Base-by-base conservation (phyloP, 2,113 vertebrate genomes). In the Cyrtonyx montezumae region DNA sequence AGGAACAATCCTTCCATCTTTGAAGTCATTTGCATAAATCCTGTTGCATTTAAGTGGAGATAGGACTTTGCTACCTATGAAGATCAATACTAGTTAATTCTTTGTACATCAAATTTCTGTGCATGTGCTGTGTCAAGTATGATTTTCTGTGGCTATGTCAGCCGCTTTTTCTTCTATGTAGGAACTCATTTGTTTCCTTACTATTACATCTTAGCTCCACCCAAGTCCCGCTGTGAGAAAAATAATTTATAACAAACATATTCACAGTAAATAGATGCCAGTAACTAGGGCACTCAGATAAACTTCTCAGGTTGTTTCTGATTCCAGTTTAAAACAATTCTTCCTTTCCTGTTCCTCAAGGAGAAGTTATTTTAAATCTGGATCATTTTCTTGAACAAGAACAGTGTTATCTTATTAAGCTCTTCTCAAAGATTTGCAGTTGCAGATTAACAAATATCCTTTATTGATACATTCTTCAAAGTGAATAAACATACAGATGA, bases 301-400 rank as follows among this genome's bases (percentile, higher is more conserved):
- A 74, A 80, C 28, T 83, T 87, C 63, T 85, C 46, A 85, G 34
- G 19, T 65, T 74, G 25, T 80, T 93, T 90, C 93, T 80, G 32
- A 82, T 53, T 13, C 32, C 51, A 59, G 68, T 86, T 95, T 91
- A 93, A 93, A 81, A 90, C 49, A 85, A 83, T 30, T 55, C 32
- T 82, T 65, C 62, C 16, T 48, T 59, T 65, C 43, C 49, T n/a
- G 36, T 37, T 82, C 93, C 76, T 90, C 46, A 3, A 51, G 85
- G 82, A 94, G 49, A 90, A 22, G 65, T 74, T 94, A 94, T 96
- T 96, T 94, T 83, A 91, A 91, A 90, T 94, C 84, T 83, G 93
- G 85, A 91, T 90, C 82, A 91, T 56, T 90, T 85, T 79, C 37
- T 49, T 16, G 71, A 86, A 80, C 48, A 73, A 85, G 79, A 87